Evolutionary conservation across 2,888 invertebrate species (phyloP).

Genomic region (Apantesis nais): DNA sequence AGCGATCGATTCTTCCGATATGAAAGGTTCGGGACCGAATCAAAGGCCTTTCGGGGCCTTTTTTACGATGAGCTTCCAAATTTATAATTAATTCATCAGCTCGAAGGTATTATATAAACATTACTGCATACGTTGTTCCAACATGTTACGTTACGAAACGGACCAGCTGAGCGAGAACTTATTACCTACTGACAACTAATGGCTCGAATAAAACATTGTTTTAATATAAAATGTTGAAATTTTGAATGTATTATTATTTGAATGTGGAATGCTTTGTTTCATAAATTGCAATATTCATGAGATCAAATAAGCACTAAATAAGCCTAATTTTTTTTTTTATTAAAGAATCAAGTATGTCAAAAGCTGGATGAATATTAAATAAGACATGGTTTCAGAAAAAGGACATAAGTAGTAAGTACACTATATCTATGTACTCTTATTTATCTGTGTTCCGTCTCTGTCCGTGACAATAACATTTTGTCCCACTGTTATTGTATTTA

Average conservation of each 20-base stretch:
- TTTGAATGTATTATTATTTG: neutral
- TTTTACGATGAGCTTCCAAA: slow-evolving; percentile 56
- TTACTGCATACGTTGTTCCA: slow-evolving; percentile 46
- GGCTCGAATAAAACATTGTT: slow-evolving; percentile 5
- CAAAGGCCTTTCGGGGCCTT: slow-evolving; percentile 38
- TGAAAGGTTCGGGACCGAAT: slow-evolving; percentile 51
- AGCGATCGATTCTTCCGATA: slow-evolving; percentile 43
- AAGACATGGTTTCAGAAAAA: neutral
- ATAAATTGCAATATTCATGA: neutral
- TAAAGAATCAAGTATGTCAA: neutral
- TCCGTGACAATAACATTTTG: neutral
- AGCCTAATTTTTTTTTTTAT: neutral
- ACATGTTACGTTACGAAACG: slow-evolving; percentile 12
- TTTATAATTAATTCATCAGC: slow-evolving; percentile 64
- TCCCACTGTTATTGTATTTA: neutral
- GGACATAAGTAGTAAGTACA: neutral
- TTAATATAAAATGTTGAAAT: neutral
- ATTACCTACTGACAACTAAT: slow-evolving; percentile 17
- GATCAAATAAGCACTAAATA: neutral
- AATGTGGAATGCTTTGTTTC: neutral
- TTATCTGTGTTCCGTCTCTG: neutral
- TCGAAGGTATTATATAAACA: slow-evolving; percentile 57
- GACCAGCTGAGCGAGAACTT: slow-evolving; percentile 13
- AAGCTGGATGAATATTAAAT: neutral
- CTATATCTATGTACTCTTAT: neutral